Base-by-base conservation (phyloP, 2,888 invertebrate genomes). In the Palloptera scutellata region DNA sequence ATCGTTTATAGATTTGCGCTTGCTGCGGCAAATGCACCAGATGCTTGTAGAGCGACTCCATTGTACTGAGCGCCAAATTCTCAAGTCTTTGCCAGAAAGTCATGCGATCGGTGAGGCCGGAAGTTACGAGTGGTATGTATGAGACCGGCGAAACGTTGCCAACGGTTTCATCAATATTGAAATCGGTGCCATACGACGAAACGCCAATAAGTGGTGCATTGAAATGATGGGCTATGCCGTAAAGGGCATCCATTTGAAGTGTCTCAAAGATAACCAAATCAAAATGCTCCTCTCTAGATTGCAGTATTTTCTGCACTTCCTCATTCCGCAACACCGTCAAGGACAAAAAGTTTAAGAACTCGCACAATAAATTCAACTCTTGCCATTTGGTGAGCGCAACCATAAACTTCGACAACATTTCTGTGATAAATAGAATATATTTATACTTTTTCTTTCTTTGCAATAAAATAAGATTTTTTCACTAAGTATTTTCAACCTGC, bases 201-300 rank as follows among this genome's bases (percentile, higher is more conserved):
- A 79, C 70, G 0, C 81, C 81, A 11, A 75, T 72, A 0, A 76
- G 45, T 0, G 77, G 73, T 1, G 83, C 81, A 62, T 78, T 76
- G 12, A 79, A 83, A 12, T 77, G 76, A 11, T 79, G 74, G 0
- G 74, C 77, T 13, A 83, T 63, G 0, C 80, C 84, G 53, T 78
- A 78, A 1, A 84, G 60, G 1, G 82, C 77, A 57, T 86, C 84
- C 42, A 73, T 77, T 13, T 79, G 70, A 20, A 84, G 72, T 9
- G 79, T 72, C 43, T 85, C 85, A 1, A 79, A 71, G 1, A 86
- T 73, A 1, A 85, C 75, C 15, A 85, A 65, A 72, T 86, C 86
- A 51, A 83, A 86, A 9, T 62, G 42, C 8, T 75, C 77, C 61
- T 80, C 75, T 0, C 83, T 77, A 0, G 84, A 84, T 9, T 59